Evolutionary conservation across 1,140 invertebrate species (phyloP), one percentile per base, ranked within the genome.

Genomic region (Rhagoletis zephyria): DNA sequence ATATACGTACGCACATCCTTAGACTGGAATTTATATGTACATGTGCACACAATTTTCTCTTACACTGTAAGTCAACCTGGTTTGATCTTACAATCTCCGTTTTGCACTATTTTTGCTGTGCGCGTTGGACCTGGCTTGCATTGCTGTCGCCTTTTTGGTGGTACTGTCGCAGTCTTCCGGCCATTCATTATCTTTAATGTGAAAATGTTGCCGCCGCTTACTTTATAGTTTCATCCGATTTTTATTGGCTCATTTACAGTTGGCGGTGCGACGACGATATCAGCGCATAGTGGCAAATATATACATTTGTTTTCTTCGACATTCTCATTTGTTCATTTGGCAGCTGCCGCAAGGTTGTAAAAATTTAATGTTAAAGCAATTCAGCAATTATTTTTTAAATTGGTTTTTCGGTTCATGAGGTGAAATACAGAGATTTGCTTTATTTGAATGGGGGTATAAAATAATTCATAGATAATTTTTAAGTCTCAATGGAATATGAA

Each of bases 121-220:
- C 74, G 51, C 51, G 16, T 81, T 19, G 48, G 51, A 81, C 48
- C 74, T 81, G 74, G 4, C 48, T 81, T 81, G 16, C 51, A 51
- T 16, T 48, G n/a, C 48, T 56, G n/a, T 81, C 74, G 48, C 48
- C 40, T 63, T 30, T 30, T 30, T 30, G 30, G 30, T 56, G 45
- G 74, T 16, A 14, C 10, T 70, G 67, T 70, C 67, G 42, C 7
- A 16, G 48, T 81, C 48, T 81, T 81, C 74, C 48, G 74, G 74
- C 30, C 74, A 30, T 81, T 81, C 74, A 81, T 81, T 81, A 81
- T 59, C n/a, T 81, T 81, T 81, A 81, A 81, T 81, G 74, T 81
- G 74, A 81, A 81, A 59, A 81, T 81, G 70, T 77, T 77, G 70
- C 70, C 67, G 67, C 67, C 42, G 12, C 65, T 77, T 48, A 51